phyloP scores from a whole-genome alignment of 1,140 invertebrate species.

The Drosophila virilis region DNA sequence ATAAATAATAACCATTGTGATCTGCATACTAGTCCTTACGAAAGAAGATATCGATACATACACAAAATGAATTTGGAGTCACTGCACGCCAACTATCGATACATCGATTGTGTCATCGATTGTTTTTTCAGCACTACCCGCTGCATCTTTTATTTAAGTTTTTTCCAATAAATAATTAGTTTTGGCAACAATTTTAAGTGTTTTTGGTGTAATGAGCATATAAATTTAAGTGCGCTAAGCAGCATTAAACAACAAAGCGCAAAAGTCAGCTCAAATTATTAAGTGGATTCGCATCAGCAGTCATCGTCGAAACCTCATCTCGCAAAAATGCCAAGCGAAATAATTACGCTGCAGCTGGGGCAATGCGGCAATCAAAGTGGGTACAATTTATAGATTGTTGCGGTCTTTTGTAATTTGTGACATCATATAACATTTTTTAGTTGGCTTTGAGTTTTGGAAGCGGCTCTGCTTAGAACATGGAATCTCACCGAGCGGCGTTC shows the following conservation, averaged over 20 bases:
- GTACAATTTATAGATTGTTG: constrained; percentile 55
- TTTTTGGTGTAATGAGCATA: constrained; percentile 10
- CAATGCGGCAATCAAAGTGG: constrained; percentile 99
- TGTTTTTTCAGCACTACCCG: constrained; percentile 44
- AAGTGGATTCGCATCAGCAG: background rate
- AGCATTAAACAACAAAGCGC: background rate
- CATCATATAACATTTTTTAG: constrained; percentile 85
- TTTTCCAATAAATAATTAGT: constrained; percentile 41
- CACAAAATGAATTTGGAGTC: background rate
- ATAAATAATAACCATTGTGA: background rate
- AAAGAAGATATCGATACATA: background rate
- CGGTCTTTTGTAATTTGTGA: background rate
- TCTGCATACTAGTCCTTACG: background rate
- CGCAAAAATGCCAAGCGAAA: constrained; percentile 96
- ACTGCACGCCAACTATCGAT: background rate
- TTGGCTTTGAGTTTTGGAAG: constrained; percentile 99
- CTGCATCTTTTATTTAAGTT: constrained; percentile 67
- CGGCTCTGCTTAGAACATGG: constrained; percentile 99
- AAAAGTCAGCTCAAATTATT: background rate
- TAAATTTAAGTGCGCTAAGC: constrained; percentile 34
- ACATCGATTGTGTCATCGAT: constrained; percentile 21
- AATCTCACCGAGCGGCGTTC: constrained; percentile 97
- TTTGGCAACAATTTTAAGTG: constrained; percentile 6
- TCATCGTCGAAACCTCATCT: constrained; percentile 6
- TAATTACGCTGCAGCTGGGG: constrained; percentile 98